phyloP scores from a whole-genome alignment of 2,888 invertebrate species.

The Amphipyra tragopoginis region DNA sequence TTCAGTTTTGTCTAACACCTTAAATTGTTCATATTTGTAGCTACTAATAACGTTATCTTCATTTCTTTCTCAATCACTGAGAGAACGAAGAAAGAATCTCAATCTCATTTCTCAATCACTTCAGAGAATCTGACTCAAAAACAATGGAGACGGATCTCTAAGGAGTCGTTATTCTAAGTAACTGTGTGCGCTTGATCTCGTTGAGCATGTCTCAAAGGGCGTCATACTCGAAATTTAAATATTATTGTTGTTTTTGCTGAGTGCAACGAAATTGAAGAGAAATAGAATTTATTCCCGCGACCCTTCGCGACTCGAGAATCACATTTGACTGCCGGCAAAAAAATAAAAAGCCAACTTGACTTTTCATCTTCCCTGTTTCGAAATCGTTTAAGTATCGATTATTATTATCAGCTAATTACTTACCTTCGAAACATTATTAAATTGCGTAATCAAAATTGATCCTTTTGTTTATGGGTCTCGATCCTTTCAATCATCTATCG shows the following conservation, averaged over 20 bases:
- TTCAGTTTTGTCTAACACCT: constrained; percentile 66
- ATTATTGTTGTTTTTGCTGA: constrained; percentile 88
- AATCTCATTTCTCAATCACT: constrained; percentile 7
- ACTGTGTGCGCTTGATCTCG: constrained; percentile 60
- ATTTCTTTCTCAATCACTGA: too few species aligned
- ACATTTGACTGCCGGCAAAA: constrained; percentile 76
- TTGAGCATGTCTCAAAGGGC: constrained; percentile 71
- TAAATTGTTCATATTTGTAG: constrained; percentile 51
- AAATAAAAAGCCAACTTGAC: constrained; percentile 64
- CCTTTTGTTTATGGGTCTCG: constrained; percentile 89
- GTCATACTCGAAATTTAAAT: constrained; percentile 85
- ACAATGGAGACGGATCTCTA: constrained; percentile 44
- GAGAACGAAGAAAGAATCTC: too few species aligned
- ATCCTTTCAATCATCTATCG: constrained; percentile 90
- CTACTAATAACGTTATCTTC: constrained; percentile 22
- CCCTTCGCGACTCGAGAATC: constrained; percentile 76
- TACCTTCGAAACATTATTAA: constrained; percentile 77
- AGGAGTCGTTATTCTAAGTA: constrained; percentile 63
- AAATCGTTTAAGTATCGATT: constrained; percentile 71
- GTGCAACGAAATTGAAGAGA: constrained; percentile 87
- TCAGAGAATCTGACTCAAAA: constrained; percentile 29
- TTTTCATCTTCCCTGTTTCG: constrained; percentile 64
- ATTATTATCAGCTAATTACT: constrained; percentile 85
- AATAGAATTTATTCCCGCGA: constrained; percentile 83
- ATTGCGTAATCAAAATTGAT: constrained; percentile 87